Evolutionary conservation across 1,140 invertebrate species (phyloP), one percentile per base, ranked within the genome.

Genomic region (Drosophila arizonae): DNA sequence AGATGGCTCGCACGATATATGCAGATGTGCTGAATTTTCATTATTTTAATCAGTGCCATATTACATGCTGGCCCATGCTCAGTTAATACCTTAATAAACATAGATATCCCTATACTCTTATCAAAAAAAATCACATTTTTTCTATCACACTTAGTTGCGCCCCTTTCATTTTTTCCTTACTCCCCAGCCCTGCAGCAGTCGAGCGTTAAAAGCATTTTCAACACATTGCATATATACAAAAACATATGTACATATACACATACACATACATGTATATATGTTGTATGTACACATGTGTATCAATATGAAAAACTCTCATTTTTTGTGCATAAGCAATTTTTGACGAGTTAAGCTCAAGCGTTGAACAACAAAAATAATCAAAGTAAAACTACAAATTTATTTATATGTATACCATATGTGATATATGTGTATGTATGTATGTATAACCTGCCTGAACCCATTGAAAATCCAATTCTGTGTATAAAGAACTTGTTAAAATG

Each of bases 41-140:
- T 61, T 65, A 68, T 73, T 69, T 69, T 73, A 68, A 73, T 73
- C 66, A 51, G 65, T 61, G 43, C 33, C 45, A 57, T 45, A 73
- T 62, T 56, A 61, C 61, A 60, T 46, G 41, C 30, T 28, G 21
- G 26, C 17, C 43, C 52, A 55, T 30, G 33, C 50, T 39, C 43
- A 26, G 36, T 45, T 62, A 62, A 73, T 68, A 73, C 57, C 57
- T 73, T 69, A 51, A 73, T 73, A 73, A 69, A 73, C 61, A 26
- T 28, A 26, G 48, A 50, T 50, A 50, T 26, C 17, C 8, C 13
- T 26, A 56, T 64, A 17, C 52, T 10, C 45, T 41, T 64, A 41
- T 43, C 2, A n/a, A 33, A 24, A 17, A 17, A 46, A 6, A 13
- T 43, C 28, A 30, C 11, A 17, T 46, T 21, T 46, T 46, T 46